Base-by-base conservation (phyloP, 2,888 invertebrate genomes). In the Hypsopygia costalis region DNA sequence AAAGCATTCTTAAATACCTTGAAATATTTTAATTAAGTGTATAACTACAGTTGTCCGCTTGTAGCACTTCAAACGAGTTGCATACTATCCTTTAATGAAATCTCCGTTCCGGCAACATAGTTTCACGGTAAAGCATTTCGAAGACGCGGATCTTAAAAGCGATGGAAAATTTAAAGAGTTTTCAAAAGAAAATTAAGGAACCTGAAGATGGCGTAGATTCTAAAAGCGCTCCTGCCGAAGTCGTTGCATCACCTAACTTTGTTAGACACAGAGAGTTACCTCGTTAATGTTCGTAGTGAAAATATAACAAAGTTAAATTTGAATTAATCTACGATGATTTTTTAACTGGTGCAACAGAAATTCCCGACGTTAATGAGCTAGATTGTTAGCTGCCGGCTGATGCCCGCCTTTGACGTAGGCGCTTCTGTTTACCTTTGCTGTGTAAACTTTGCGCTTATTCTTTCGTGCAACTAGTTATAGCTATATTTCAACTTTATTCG, bases 121-220 rank as follows among this genome's bases (percentile, higher is more conserved):
- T 75, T 73, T 69, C 52, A 50, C 51, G 43, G 58, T 56, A 65
- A 66, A 72, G 58, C 61, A 56, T 62, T 64, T 43, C 58, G 52
- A 51, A 60, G 61, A 61, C 54, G 56, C 58, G 55, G 74, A 70
- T 73, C 66, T 77, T 75, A 66, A 76, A 73, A 69, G 71, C 69
- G 69, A 69, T 74, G 71, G 61, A 74, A 78, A 77, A 73, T 81
- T 83, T 76, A 76, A 80, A 79, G 71, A 81, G 76, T 76, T 81
- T 47, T 76, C 58, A 62, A 76, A 80, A 76, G 76, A 77, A 85
- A 82, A 81, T 83, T 81, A 81, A 79, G 75, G 65, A 63, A 62
- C 57, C 58, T 51, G 52, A 56, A 60, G 61, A 64, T 62, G 64
- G 52, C 49, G 58, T 59, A 53, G 53, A 58, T 61, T 68, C 58